A percentile compares a stretch with the other conserved stretches of the same genome.
Conservation (phyloP, 2,797 vertebrate genomes). For the Vespertilio murinus region DNA sequence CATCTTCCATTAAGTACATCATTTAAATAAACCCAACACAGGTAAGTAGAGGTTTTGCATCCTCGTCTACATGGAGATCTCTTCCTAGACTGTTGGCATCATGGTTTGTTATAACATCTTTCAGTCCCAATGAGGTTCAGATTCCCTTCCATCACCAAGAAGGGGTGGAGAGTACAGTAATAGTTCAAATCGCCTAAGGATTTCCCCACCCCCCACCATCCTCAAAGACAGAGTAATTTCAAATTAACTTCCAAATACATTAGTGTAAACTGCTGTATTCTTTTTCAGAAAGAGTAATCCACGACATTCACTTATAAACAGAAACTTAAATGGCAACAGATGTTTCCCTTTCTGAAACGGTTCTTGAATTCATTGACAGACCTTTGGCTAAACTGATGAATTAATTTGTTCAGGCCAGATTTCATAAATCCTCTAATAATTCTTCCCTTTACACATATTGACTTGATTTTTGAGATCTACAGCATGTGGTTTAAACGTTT, state of each 20-base stretch:
- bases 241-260: slow-evolving; percentile 77
- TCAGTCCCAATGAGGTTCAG: slow-evolving; percentile 63
- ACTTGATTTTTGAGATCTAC: slow-evolving; percentile 86
- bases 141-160: slow-evolving; percentile 65
- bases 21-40: slow-evolving; percentile 9
- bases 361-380: slow-evolving; percentile 86
- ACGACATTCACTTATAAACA: slow-evolving; percentile 81
- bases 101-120: slow-evolving; percentile 60
- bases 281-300: slow-evolving; percentile 80
- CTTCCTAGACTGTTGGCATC: slow-evolving; percentile 67
- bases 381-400: slow-evolving; percentile 86
- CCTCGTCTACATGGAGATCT: slow-evolving; percentile 14
- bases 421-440: slow-evolving; percentile 88
- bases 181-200: slow-evolving; percentile 61
- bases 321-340: slow-evolving; percentile 86
- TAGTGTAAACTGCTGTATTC: slow-evolving; percentile 77
- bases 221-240: slow-evolving; percentile 76
- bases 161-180: slow-evolving; percentile 36
- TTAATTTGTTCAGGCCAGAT: slow-evolving; percentile 86
- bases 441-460: slow-evolving; percentile 86
- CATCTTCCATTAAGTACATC: not conserved
- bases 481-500: slow-evolving; percentile 87
- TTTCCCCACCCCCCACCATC: slow-evolving; percentile 48
- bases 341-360: slow-evolving; percentile 84
- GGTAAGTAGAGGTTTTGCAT: not conserved